Conservation (phyloP, 2,113 vertebrate genomes). For the Microtus pennsylvanicus region DNA sequence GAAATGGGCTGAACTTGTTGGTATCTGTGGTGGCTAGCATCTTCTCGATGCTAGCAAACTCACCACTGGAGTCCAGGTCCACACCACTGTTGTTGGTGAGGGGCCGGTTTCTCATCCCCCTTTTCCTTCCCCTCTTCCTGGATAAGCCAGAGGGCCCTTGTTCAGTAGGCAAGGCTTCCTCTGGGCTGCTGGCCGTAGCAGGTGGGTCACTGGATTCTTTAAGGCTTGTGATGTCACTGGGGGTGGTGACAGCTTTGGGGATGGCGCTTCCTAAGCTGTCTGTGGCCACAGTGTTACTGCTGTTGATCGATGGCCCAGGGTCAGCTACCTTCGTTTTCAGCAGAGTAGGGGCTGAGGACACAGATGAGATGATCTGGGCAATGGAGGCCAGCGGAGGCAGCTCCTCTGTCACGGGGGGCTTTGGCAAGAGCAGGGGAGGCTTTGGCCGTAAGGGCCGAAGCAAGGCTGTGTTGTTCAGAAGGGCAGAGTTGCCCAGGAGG, state of each 20-base stretch:
- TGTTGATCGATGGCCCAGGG: slow-evolving; percentile 28
- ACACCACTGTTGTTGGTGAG: slow-evolving; percentile 80
- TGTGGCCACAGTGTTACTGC: slow-evolving; percentile 52
- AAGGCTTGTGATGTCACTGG: neutral
- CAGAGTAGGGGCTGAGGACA: slow-evolving; percentile 93
- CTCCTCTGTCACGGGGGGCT: slow-evolving; percentile 91
- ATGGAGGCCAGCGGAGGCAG: slow-evolving; percentile 97
- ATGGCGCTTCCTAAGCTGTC: slow-evolving; percentile 81
- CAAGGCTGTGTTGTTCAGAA: slow-evolving; percentile 84
- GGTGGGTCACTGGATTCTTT: slow-evolving; percentile 71
- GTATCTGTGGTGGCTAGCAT: slow-evolving; percentile 97
- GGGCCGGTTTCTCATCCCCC: slow-evolving; percentile 83
- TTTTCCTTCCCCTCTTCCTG: slow-evolving; percentile 89
- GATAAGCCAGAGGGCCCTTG: slow-evolving; percentile 48
- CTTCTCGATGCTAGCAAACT: slow-evolving; percentile 99
- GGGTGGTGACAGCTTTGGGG: slow-evolving; percentile 65
- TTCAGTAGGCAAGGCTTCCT: slow-evolving; percentile 78
- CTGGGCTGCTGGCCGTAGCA: slow-evolving; percentile 51
- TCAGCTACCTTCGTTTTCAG: slow-evolving; percentile 90
- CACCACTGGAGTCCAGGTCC: slow-evolving; percentile 97
- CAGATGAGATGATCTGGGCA: slow-evolving; percentile 98
- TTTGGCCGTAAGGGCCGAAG: slow-evolving; percentile 92
- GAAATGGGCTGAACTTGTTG: slow-evolving; percentile 96
- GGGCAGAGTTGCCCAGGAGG: slow-evolving; percentile 79
- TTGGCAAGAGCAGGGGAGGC: slow-evolving; percentile 94